These are phyloP conservation scores for Periophthalmus modestus DNA, from an alignment of 2,113 vertebrate genomes.

Conservation along the genomic window DNA sequence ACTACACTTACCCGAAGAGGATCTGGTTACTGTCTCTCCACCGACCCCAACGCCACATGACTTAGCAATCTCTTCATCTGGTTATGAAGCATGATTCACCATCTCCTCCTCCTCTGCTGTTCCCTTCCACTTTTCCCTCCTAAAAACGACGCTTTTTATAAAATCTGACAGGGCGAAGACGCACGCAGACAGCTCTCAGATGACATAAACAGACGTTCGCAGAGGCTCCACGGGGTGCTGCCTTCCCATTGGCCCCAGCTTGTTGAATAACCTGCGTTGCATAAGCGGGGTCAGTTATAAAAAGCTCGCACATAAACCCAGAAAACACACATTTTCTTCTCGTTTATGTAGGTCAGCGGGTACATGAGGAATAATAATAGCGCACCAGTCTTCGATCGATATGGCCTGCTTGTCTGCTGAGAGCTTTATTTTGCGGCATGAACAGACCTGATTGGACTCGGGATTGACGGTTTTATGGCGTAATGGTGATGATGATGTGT, in stretches of 20 bases:
- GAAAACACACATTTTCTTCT: constrained; percentile 37
- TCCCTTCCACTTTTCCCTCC: constrained; percentile 32
- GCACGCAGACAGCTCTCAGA: constrained; percentile 1
- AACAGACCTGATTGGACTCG: constrained; percentile 49
- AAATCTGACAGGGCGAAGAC: constrained; percentile 11
- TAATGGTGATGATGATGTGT: constrained; percentile 32
- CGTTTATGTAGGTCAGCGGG: constrained; percentile 58
- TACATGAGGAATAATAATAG: constrained; percentile 61
- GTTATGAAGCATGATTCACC: constrained; percentile 58
- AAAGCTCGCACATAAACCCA: constrained; percentile 52
- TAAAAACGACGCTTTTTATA: constrained; percentile 15
- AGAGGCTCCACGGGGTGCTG: constrained; percentile 22
- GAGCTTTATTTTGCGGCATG: constrained; percentile 51
- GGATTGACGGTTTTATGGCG: constrained; percentile 44
- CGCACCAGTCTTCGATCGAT: constrained; percentile 63
- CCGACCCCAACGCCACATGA: constrained; percentile 42
- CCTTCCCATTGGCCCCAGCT: constrained; percentile 28
- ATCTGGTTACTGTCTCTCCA: constrained; percentile 52
- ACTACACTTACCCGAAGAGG: constrained; percentile 28
- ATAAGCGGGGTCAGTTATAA: constrained; percentile 67
- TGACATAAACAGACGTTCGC: constrained; percentile 12
- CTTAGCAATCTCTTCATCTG: constrained; percentile 15
- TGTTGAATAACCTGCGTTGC: constrained; percentile 70
- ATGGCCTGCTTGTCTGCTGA: constrained; percentile 53
- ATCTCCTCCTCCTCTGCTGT: constrained; percentile 35